These are phyloP conservation scores for Cryptocephalus primarius DNA, from an alignment of 2,888 invertebrate species.

Conservation along the genomic window DNA sequence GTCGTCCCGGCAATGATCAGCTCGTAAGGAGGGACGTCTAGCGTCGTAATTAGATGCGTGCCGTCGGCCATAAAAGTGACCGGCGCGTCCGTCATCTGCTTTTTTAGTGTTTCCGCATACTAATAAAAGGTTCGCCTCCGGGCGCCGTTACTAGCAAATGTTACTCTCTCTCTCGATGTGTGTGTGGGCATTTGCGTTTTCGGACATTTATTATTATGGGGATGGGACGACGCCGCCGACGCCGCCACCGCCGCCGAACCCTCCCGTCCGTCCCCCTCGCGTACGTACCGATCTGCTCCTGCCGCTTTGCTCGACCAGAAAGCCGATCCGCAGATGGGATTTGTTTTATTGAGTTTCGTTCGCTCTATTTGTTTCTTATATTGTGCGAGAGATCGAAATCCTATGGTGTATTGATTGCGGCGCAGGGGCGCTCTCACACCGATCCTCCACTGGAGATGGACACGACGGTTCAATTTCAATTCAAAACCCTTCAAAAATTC, in stretches of 20 bases:
- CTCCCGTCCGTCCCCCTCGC: background rate
- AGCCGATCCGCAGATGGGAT: constrained; percentile 31
- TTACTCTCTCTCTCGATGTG: constrained; percentile 21
- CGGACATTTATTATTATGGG: constrained; percentile 37
- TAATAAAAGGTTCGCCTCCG: constrained; percentile 47
- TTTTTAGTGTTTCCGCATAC: constrained; percentile 51
- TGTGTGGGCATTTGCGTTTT: constrained; percentile 35
- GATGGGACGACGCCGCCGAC: constrained; percentile 22
- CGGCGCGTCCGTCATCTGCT: constrained; percentile 45
- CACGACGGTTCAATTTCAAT: no score
- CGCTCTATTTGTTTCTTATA: constrained; percentile 39
- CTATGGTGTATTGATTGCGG: constrained; percentile 31
- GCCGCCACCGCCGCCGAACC: background rate
- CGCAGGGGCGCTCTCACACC: constrained; percentile 8
- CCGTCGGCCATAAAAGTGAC: constrained; percentile 30
- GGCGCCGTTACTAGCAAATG: constrained; percentile 38
- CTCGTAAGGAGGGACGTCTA: constrained; percentile 16
- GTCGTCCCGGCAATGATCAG: constrained; percentile 21
- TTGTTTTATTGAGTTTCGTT: constrained; percentile 38
- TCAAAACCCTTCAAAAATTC: no score
- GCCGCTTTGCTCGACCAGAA: constrained; percentile 7
- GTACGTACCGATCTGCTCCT: constrained; percentile 3
- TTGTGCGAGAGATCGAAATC: constrained; percentile 32
- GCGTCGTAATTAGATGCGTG: constrained; percentile 37
- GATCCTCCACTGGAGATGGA: no score